Conservation (phyloP, 2,113 vertebrate genomes). For the Lepus timidus region DNA sequence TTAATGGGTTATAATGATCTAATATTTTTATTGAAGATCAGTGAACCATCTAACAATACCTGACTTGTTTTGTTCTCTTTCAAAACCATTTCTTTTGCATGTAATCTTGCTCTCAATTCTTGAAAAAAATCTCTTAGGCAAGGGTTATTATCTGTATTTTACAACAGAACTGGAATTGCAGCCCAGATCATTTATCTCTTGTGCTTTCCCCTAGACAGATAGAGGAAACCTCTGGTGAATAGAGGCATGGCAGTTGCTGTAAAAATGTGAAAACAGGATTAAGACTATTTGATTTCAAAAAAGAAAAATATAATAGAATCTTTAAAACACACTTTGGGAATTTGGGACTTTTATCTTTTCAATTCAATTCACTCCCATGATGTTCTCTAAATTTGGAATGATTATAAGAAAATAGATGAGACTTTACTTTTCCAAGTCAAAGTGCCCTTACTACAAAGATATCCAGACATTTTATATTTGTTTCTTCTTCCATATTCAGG, state of each 20-base stretch:
- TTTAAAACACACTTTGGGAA: constrained; percentile 20
- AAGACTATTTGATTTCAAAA: constrained; percentile 47
- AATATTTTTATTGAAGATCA: constrained; percentile 63
- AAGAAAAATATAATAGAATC: not conserved
- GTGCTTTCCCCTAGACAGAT: constrained; percentile 37
- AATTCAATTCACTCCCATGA: not conserved
- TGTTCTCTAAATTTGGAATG: constrained; percentile 6
- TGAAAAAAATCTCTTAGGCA: constrained; percentile 63
- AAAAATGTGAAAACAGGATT: constrained; percentile 29
- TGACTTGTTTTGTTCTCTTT: constrained; percentile 31
- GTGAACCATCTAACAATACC: constrained; percentile 20
- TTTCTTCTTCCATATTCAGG: not conserved
- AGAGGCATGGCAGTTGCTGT: not conserved
- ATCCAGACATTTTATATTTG: not conserved
- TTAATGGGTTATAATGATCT: constrained; percentile 57
- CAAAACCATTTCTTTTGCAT: constrained; percentile 42
- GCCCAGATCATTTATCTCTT: constrained; percentile 46
- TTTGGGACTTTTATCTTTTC: not conserved
- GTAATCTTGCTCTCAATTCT: constrained; percentile 21
- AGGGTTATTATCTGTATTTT: constrained; percentile 69
- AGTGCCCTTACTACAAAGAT: constrained; percentile 11
- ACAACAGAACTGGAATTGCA: constrained; percentile 8
- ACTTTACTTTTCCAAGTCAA: constrained; percentile 49
- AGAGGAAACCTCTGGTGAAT: constrained; percentile 40
- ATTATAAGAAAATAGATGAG: not conserved